Percentiles rank a stretch among this genome's conserved stretches.
Evolutionary conservation across 2,797 vertebrate genomes (phyloP).

Genomic region (Aplochiton taeniatus): DNA sequence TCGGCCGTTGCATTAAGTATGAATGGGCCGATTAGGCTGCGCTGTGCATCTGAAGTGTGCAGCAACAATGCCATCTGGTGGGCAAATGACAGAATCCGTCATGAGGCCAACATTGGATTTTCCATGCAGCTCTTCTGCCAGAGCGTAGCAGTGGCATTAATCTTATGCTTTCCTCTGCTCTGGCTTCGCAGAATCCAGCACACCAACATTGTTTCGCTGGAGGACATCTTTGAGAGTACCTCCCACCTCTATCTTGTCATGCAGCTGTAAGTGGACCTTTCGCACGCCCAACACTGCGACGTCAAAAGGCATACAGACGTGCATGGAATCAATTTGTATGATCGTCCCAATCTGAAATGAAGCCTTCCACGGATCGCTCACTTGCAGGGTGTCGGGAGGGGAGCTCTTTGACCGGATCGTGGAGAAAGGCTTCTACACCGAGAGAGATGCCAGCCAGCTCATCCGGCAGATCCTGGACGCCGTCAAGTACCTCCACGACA

Average conservation of each 20-base stretch:
- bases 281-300: neutral
- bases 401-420: conserved; percentile 97
- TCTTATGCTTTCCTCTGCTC: conserved; percentile 5
- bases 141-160: neutral
- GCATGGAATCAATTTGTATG: neutral
- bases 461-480: conserved; percentile 95
- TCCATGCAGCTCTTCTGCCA: no score
- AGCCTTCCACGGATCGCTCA: neutral
- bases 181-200: conserved; percentile 87
- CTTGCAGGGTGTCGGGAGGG: conserved; percentile 89
- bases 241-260: conserved; percentile 97
- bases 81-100: conserved; percentile 21
- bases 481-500: conserved; percentile 93
- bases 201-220: conserved; percentile 92
- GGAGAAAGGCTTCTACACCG: conserved; percentile 97
- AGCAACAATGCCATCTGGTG: conserved; percentile 62
- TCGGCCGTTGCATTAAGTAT: neutral
- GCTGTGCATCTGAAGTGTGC: conserved; percentile 27
- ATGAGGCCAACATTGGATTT: neutral
- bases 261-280: conserved; percentile 88
- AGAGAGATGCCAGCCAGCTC: conserved; percentile 93
- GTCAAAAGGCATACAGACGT: no score
- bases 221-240: conserved; percentile 95
- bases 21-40: neutral
- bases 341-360: neutral